phyloP scores from a whole-genome alignment of 2,888 invertebrate species.

The Metacarcinus magister region DNA sequence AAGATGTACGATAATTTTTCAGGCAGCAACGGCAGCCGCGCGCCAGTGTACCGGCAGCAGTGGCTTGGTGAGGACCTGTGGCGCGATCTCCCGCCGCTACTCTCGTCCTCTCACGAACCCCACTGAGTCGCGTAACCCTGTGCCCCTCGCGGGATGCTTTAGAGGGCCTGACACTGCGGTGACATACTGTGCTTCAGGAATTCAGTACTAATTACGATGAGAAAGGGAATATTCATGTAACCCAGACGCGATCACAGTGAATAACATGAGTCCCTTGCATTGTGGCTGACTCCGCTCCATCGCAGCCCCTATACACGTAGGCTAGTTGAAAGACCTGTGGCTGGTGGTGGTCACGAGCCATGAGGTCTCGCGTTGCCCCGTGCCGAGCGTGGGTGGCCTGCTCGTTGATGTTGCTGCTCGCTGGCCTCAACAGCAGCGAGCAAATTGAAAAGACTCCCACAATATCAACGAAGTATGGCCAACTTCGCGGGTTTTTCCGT shows the following conservation, averaged over 20 bases:
- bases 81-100: slow-evolving; percentile 40
- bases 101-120: neutral
- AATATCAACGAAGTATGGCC: slow-evolving; percentile 94
- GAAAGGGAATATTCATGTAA: neutral
- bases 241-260: neutral
- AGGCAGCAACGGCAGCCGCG: slow-evolving; percentile 60
- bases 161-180: slow-evolving; percentile 7
- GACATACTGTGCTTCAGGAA: neutral
- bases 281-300: neutral
- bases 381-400: slow-evolving; percentile 60
- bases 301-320: neutral
- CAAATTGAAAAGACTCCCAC: slow-evolving; percentile 64
- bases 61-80: slow-evolving; percentile 50
- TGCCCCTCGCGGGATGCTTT: neutral
- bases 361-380: slow-evolving; percentile 49
- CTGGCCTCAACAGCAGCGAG: slow-evolving; percentile 37
- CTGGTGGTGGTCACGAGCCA: neutral
- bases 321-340: slow-evolving; percentile 1
- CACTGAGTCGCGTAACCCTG: neutral
- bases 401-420: slow-evolving; percentile 5
- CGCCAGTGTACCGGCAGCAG: slow-evolving; percentile 69
- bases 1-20: slow-evolving; percentile 74
- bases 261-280: neutral
- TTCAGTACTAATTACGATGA: neutral
- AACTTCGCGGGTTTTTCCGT: slow-evolving; percentile 90